Percentiles rank a stretch among this genome's conserved stretches.
These are phyloP conservation scores for Marmota monax DNA, from an alignment of 2,113 vertebrate species.

Conservation along the genomic window DNA sequence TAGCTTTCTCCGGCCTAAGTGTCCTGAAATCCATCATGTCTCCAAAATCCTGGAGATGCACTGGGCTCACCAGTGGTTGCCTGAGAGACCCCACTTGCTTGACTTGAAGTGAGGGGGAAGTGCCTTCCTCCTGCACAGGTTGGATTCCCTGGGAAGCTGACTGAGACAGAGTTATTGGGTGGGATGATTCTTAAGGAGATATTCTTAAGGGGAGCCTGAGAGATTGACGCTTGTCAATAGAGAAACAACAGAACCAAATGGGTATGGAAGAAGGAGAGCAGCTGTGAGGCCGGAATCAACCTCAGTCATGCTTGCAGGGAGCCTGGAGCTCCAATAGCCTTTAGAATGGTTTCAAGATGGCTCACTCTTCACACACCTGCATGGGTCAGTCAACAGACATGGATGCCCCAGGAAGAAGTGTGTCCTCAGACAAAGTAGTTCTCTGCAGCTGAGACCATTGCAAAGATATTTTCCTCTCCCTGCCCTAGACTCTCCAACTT, in stretches of 20 bases:
- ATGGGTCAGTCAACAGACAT: background rate
- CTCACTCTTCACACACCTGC: fast-evolving
- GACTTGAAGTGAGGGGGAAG: background rate
- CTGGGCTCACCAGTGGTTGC: background rate
- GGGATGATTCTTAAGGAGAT: background rate
- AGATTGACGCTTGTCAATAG: background rate
- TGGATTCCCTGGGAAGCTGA: background rate
- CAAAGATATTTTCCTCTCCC: background rate
- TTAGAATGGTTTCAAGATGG: background rate
- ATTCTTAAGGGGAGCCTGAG: background rate
- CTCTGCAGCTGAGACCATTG: background rate
- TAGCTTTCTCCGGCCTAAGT: background rate
- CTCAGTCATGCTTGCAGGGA: background rate
- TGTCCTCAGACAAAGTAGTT: background rate
- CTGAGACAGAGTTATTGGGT: background rate
- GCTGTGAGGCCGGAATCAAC: background rate
- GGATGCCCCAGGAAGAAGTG: background rate
- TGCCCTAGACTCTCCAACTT: background rate
- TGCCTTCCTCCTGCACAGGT: background rate
- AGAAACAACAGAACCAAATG: background rate
- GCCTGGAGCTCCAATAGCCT: background rate
- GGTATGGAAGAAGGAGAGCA: too few species aligned
- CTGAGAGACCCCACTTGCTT: background rate
- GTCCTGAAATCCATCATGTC: background rate
- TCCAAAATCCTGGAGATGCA: background rate